Evolutionary conservation across 2,113 vertebrate species (phyloP).

Genomic region (Carollia perspicillata): DNA sequence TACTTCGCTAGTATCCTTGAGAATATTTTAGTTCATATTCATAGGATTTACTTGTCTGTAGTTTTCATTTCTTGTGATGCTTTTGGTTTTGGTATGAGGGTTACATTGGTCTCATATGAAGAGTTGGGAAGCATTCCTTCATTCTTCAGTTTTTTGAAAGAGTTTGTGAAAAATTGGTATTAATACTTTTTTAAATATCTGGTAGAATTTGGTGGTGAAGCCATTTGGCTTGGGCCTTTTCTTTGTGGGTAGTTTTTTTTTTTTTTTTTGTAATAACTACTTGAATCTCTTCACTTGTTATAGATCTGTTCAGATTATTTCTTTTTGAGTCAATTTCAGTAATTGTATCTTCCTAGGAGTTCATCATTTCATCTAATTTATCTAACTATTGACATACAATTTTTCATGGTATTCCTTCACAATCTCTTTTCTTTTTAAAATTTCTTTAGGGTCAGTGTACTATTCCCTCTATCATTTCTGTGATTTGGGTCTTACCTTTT

Average conservation of each 20-base stretch:
- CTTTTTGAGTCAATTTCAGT: not conserved
- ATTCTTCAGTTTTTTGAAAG: not conserved
- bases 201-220: not conserved
- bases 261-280: not conserved
- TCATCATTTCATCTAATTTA: not conserved
- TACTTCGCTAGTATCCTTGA: not conserved
- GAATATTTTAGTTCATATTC: not conserved
- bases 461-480: not conserved
- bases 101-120: not conserved
- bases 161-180: not conserved
- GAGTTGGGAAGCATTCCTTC: not conserved
- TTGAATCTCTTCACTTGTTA: not conserved
- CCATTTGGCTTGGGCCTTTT: not conserved
- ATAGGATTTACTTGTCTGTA: not conserved
- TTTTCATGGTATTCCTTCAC: not conserved
- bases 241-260: not conserved
- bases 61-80: not conserved
- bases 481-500: not conserved
- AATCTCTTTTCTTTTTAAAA: not conserved
- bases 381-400: not conserved
- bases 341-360: not conserved
- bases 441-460: not conserved
- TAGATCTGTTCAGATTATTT: not conserved
- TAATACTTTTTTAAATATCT: not conserved
- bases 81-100: not conserved